Evolutionary conservation across 2,797 vertebrate species (phyloP).

Genomic region (Melanogrammus aeglefinus): DNA sequence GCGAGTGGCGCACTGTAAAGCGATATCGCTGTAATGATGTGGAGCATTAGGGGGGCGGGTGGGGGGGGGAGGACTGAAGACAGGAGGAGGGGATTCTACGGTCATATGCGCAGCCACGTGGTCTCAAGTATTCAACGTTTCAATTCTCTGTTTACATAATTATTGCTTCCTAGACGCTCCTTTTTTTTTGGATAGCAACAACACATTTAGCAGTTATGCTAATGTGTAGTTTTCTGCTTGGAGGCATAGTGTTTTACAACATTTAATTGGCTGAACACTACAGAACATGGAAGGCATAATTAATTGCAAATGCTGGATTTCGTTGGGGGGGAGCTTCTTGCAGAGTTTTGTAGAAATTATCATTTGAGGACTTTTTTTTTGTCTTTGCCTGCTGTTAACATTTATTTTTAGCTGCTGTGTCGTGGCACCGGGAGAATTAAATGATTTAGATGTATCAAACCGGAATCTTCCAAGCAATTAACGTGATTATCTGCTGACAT

Average conservation of each 20-base stretch:
- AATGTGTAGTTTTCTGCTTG: conserved; percentile 37
- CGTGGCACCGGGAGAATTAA: conserved; percentile 9
- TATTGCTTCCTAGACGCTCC: conserved; percentile 50
- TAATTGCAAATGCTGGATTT: conserved; percentile 51
- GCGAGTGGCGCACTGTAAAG: neutral
- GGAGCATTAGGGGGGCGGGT: conserved; percentile 27
- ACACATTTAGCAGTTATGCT: conserved; percentile 45
- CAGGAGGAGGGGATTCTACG: conserved; percentile 10
- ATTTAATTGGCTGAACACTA: conserved; percentile 59
- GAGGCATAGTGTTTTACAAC: conserved; percentile 53
- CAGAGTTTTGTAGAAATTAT: conserved; percentile 60
- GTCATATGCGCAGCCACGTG: conserved; percentile 29
- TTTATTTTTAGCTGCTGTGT: conserved; percentile 32
- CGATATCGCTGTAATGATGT: neutral
- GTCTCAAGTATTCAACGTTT: conserved; percentile 55
- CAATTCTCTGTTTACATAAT: conserved; percentile 66
- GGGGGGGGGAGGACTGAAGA: neutral
- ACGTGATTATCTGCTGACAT: neutral
- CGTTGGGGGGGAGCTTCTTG: conserved; percentile 40
- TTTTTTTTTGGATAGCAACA: conserved; percentile 44
- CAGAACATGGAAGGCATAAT: conserved; percentile 55
- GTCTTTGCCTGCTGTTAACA: conserved; percentile 34
- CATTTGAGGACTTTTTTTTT: conserved; percentile 61
- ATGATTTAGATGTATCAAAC: neutral
- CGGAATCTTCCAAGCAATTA: neutral